Base-by-base conservation (phyloP, 2,797 vertebrate species). In the Enteromius treurensis region DNA sequence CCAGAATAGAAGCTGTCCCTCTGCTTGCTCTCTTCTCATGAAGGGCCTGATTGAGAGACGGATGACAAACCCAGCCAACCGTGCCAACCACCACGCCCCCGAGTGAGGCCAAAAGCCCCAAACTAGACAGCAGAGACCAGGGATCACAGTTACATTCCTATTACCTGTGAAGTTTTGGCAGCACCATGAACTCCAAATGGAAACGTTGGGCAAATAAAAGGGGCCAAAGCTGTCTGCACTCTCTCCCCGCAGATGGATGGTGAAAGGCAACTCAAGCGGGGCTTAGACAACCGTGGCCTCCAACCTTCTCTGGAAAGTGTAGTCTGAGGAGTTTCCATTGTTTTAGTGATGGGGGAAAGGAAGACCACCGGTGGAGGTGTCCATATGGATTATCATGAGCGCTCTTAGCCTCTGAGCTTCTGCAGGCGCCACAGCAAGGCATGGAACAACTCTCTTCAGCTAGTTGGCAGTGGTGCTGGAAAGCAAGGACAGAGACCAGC, bases 121-220 rank as follows among this genome's bases (percentile, higher is more conserved):
- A 93, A 94, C 91, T 91, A 92, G 90, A 92, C 94, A 92, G 88
- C 90, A 85, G 91, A 95, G 91, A 94, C 90, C 87, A 88, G 87
- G 76, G 87, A 92, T 89, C 88, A 86, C 87, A 86, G 91, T 92
- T 92, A 89, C 91, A 89, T 92, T 93, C 89, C 88, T 90, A 91
- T 85, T 94, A 93, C 93, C 92, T 94, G 91, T 91, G 89, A 93
- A 90, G 90, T 84, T 87, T 92, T 94, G 93, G 93, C 92, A 92
- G 88, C 89, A 87, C 90, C 88, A 86, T 81, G 89, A 89, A 90
- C 90, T 87, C 88, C 88, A 88, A 93, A 93, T 95, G 92, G 92
- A 94, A 94, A 94, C 85, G 60, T 89, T 90, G 87, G 91, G 86
- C 92, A 93, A 92, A 94, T 93, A 92, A 95, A 94, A 90, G 84